These are phyloP conservation scores for Leptoclinus maculatus DNA, from an alignment of 2,797 vertebrate genomes.

Conservation along the genomic window DNA sequence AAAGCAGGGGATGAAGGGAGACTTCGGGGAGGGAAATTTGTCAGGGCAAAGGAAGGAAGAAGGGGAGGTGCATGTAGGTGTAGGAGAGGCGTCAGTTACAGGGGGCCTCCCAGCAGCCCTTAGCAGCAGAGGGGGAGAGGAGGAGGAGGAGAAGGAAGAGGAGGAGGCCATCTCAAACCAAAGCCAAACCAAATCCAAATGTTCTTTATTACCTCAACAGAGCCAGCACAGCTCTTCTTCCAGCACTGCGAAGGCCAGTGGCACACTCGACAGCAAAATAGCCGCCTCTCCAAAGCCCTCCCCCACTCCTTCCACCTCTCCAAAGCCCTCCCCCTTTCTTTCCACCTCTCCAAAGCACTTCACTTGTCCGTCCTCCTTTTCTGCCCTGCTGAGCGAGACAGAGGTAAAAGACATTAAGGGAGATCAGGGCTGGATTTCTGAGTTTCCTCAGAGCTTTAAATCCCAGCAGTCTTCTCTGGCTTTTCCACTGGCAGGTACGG, in stretches of 20 bases:
- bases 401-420: conserved; percentile 93
- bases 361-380: conserved; percentile 90
- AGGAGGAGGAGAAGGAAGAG: conserved; percentile 85
- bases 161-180: conserved; percentile 99
- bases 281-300: conserved; percentile 87
- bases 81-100: conserved; percentile 79
- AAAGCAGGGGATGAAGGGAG: conserved; percentile 68
- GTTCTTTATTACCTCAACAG: conserved; percentile 98
- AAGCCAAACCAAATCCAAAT: conserved; percentile 99
- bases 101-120: conserved; percentile 85
- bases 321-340: conserved; percentile 82
- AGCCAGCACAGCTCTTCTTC: conserved; percentile 94
- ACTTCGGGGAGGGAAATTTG: conserved; percentile 65
- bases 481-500: conserved; percentile 76
- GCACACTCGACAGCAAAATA: conserved; percentile 87
- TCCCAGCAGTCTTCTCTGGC: conserved; percentile 88
- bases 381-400: conserved; percentile 91
- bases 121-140: conserved; percentile 81
- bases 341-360: conserved; percentile 91
- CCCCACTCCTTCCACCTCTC: conserved; percentile 90
- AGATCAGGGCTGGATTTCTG: conserved; percentile 88
- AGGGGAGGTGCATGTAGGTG: conserved; percentile 82
- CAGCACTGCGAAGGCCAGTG: conserved; percentile 86
- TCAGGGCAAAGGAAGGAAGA: conserved; percentile 73
- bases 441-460: conserved; percentile 97